Base-by-base conservation (phyloP, 2,113 vertebrate genomes). In the Paedocypris sp. region DNA sequence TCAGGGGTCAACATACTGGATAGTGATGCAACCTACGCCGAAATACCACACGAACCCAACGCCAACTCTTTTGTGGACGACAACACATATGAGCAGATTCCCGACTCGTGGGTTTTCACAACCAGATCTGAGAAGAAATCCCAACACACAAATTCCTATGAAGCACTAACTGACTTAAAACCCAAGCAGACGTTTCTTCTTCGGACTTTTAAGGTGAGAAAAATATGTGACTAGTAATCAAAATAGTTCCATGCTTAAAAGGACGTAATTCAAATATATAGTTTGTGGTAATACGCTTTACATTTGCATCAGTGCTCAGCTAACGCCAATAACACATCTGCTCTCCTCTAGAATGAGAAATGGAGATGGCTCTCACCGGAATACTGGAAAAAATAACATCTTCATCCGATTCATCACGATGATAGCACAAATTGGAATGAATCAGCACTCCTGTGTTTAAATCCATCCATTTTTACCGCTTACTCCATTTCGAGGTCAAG, bases 341-440 rank as follows among this genome's bases (percentile, higher is more conserved):
- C 68, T 48, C 42, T 76, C 49, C 48, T 62, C 25, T 77, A 93
- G 89, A 77, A 72, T 22, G 85, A 90, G 32, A 90, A 82, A 69
- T 80, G 81, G 81, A 83, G 83, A 70, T 80, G 79, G 67, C 75
- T 89, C 51, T 80, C 85, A 59, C 69, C 78, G 0, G 86, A 91
- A 2, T 74, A 60, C 75, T 88, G 84, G 77, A 80, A 69, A 70
- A 87, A 83, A 71, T 75, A 56, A 71, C 70, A 3, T 51, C 49
- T 64, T 52, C 26, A 46, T 12, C 57, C 39, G 36, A n/a, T n/a
- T 46, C 12, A n/a, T 49, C 32, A 57, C 39, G n/a, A n/a, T n/a
- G n/a, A n/a, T n/a, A n/a, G n/a, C n/a, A n/a, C n/a, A n/a, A n/a
- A n/a, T n/a, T n/a, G n/a, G n/a, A n/a, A n/a, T n/a, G n/a, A n/a